These are phyloP conservation scores for Protula sp. DNA, from an alignment of 2,888 invertebrate species.

Conservation along the genomic window DNA sequence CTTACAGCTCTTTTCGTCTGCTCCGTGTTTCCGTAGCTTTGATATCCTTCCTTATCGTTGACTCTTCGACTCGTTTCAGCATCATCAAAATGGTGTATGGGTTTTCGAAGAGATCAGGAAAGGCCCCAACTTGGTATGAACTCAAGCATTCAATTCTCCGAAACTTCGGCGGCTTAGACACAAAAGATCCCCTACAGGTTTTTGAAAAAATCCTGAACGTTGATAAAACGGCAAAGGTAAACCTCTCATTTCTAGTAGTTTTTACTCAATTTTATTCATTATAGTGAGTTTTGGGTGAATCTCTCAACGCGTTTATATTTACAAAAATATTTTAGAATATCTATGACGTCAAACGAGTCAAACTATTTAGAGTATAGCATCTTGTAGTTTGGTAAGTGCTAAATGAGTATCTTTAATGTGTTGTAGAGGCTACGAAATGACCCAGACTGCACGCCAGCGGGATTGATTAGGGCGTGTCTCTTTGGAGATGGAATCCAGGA, in stretches of 20 bases:
- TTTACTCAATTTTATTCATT: too few species aligned
- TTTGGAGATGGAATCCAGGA: too few species aligned
- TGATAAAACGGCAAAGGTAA: too few species aligned
- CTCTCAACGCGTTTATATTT: too few species aligned
- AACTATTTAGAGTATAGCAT: background rate
- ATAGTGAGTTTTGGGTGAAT: too few species aligned
- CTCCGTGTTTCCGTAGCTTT: too few species aligned
- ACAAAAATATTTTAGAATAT: too few species aligned
- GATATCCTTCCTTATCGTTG: too few species aligned
- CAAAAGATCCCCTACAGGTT: slow-evolving; percentile 29
- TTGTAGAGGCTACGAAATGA: slow-evolving; percentile 15
- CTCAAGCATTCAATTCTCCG: slow-evolving; percentile 33
- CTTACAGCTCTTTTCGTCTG: too few species aligned
- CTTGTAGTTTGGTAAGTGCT: background rate
- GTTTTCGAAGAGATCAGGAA: slow-evolving; percentile 26
- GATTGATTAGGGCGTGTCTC: slow-evolving; percentile 34
- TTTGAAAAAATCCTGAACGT: slow-evolving; percentile 37
- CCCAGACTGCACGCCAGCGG: slow-evolving; percentile 32
- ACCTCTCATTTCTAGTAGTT: too few species aligned
- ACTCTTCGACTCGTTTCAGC: too few species aligned
- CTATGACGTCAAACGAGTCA: slow-evolving; percentile 2
- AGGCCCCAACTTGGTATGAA: slow-evolving; percentile 28
- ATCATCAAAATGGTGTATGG: slow-evolving; percentile 37
- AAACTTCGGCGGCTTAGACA: slow-evolving; percentile 44
- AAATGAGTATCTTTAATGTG: background rate